These are phyloP conservation scores for Crotalus adamanteus DNA, from an alignment of 2,797 vertebrate genomes.

Conservation along the genomic window DNA sequence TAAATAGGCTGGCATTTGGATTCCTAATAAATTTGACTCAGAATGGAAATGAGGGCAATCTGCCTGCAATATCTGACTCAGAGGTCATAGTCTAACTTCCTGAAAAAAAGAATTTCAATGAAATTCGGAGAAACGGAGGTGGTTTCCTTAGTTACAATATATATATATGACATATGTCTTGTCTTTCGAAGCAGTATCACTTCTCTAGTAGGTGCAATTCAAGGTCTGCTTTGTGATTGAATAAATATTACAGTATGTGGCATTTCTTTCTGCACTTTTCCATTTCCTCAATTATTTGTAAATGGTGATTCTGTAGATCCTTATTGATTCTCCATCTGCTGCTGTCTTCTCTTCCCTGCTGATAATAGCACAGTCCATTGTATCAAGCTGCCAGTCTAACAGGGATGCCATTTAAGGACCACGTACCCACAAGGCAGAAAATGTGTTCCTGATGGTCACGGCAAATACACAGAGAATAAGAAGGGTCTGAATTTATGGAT, in stretches of 20 bases:
- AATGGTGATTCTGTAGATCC: background rate
- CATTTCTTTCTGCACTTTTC: background rate
- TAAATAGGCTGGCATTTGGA: background rate
- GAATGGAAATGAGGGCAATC: background rate
- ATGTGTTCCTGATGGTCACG: background rate
- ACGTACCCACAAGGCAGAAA: background rate
- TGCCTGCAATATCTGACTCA: background rate
- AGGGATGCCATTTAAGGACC: background rate
- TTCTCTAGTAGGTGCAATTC: background rate
- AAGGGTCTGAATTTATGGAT: background rate
- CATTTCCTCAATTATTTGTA: background rate
- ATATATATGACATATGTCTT: background rate
- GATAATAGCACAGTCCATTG: background rate
- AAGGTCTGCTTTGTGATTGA: background rate
- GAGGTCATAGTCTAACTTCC: background rate
- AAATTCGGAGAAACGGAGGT: background rate
- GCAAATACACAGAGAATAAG: background rate
- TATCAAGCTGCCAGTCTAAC: background rate
- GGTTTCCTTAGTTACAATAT: background rate
- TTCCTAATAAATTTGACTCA: background rate
- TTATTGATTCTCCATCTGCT: slow-evolving; percentile 1
- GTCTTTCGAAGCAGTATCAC: background rate
- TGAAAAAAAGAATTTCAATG: background rate
- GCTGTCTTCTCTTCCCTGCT: background rate
- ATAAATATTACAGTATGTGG: background rate